Base-by-base conservation (phyloP, 2,113 vertebrate species). In the Todiramphus chloris region DNA sequence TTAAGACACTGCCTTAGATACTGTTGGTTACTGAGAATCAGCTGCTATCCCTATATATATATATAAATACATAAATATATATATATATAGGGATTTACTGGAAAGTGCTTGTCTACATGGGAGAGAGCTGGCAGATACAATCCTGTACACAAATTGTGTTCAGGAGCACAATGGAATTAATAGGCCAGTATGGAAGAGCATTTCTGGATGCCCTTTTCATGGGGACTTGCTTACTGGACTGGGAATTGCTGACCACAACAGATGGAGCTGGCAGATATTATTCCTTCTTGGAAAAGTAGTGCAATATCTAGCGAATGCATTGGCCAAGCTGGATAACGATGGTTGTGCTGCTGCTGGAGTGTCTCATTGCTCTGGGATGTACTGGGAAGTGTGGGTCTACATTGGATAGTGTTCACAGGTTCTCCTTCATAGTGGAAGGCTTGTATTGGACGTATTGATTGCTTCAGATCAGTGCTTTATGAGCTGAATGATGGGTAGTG, bases 151-250 rank as follows among this genome's bases (percentile, higher is more conserved):
- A 5, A 89, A 41, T 3, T 63, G 18, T 58, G 64, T 68, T 87
- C 56, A 51, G 66, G 77, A 87, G 14, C 43, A 81, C 46, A 94
- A 24, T 39, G 19, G 31, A 88, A 88, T 78, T 82, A 85, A 75
- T 70, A 21, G 70, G 66, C 24, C 58, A 78, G 48, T 51, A 89
- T 58, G 39, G 60, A 89, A 84, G 39, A 84, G 62, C 41, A 56
- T 92, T 95, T 92, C 83, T 94, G 73, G 64, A 82, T 89, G 56
- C 56, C 43, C 53, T 91, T 96, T 94, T 79, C 64, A 72, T 84
- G 46, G 75, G 62, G 62, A 87, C 77, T 91, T 87, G 43, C 14
- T 91, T 77, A 64, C n/a, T 75, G 81, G 43, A 87, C 66, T 84
- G 77, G 83, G 69, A 91, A 82, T 75, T 87, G 89, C 62, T 91